Evolutionary conservation across 37 sponge, comb jelly and placozoan genomes (phyloP).

Genomic region (Chondrilla cf. caribensis): DNA sequence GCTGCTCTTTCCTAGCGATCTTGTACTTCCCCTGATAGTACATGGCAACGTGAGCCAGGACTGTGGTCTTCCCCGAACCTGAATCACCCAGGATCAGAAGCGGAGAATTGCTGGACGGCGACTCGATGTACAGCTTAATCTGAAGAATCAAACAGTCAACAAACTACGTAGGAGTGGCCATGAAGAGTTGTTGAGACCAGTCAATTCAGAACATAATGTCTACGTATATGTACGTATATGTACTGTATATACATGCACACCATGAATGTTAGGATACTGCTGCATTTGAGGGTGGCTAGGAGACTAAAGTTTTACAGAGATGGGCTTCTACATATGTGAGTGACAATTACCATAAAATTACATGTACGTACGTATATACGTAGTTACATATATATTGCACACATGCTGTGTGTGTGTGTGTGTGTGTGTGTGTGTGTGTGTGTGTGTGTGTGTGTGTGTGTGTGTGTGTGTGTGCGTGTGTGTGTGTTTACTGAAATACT

Average conservation of each 20-base stretch:
- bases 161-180: not conserved
- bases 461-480: constrained; percentile 20
- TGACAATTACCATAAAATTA: too few species aligned
- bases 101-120: not conserved
- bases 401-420: constrained; percentile 1
- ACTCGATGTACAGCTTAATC: constrained; percentile 32
- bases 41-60: constrained; percentile 20
- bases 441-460: constrained; percentile 25
- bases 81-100: constrained; percentile 32
- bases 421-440: constrained; percentile 18
- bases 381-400: too few species aligned
- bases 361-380: not conserved
- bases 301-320: too few species aligned
- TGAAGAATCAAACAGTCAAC: too few species aligned
- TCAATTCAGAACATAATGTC: too few species aligned
- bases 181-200: not conserved
- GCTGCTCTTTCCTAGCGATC: not conserved
- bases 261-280: too few species aligned
- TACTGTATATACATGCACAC: too few species aligned
- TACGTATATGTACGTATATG: too few species aligned
- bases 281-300: too few species aligned
- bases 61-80: constrained; percentile 39
- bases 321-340: too few species aligned
- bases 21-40: not conserved
- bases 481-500: constrained; percentile 3